A percentile compares a stretch with the other conserved stretches of the same genome.
phyloP scores from a whole-genome alignment of 2,113 vertebrate genomes.

The Dryoscopus gambensis region DNA sequence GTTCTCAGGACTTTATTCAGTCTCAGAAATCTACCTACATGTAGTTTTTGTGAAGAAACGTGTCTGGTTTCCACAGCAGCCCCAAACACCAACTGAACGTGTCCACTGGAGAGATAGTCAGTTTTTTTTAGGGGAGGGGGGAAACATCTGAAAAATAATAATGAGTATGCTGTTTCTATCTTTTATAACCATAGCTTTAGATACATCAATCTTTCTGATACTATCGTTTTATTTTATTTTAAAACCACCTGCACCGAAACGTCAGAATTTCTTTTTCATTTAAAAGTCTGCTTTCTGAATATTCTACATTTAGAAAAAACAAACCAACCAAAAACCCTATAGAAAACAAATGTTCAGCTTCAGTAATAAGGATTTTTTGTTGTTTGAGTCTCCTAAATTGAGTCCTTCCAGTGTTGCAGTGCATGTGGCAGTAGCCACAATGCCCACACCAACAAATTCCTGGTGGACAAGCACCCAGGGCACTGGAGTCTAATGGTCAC shows the following conservation, averaged over 20 bases:
- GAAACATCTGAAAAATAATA: not conserved
- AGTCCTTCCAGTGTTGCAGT: not conserved
- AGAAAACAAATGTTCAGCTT: not conserved
- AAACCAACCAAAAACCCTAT: not conserved
- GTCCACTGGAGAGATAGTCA: accelerated
- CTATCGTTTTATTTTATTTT: not conserved
- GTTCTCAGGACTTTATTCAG: not conserved
- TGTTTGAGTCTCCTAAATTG: not conserved
- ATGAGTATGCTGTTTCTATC: not conserved
- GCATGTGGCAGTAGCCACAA: no score
- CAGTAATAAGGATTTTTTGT: not conserved
- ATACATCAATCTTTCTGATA: not conserved
- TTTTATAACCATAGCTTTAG: not conserved
- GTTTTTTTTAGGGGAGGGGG: accelerated
- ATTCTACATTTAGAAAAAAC: not conserved
- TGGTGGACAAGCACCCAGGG: no score
- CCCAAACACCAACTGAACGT: not conserved
- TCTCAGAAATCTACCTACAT: not conserved
- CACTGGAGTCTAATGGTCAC: no score
- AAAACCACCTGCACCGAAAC: not conserved
- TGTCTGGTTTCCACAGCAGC: not conserved
- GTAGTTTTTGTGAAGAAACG: not conserved
- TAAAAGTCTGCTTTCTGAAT: not conserved
- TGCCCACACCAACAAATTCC: no score
- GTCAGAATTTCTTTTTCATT: not conserved